Conservation (phyloP, 1,140 invertebrate genomes). For the Bursaphelenchus mucronatus region DNA sequence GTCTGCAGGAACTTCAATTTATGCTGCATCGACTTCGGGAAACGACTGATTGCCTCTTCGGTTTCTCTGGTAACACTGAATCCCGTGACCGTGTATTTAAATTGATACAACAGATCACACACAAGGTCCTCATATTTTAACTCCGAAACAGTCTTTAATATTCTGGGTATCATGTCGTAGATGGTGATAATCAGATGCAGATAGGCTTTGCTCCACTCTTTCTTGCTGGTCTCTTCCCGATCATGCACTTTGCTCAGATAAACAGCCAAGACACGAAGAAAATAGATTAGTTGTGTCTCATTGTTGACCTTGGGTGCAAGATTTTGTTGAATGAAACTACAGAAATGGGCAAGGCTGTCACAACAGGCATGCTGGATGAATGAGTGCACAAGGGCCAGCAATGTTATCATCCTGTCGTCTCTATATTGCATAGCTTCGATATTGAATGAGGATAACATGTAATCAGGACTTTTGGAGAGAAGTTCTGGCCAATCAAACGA, state of each 20-base stretch:
- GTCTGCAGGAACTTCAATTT: conserved; percentile 23
- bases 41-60: conserved; percentile 20
- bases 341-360: conserved; percentile 9
- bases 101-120: conserved; percentile 45
- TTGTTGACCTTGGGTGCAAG: conserved; percentile 40
- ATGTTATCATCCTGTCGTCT: conserved; percentile 40
- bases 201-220: conserved; percentile 26
- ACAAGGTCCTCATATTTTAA: conserved; percentile 42
- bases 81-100: conserved; percentile 41
- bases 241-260: conserved; percentile 40
- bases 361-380: conserved; percentile 25
- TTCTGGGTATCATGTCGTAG: conserved; percentile 34
- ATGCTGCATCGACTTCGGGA: conserved; percentile 18
- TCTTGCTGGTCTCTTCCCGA: conserved; percentile 38
- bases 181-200: conserved; percentile 35
- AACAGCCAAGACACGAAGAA: conserved; percentile 42
- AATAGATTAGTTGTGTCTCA: conserved; percentile 42
- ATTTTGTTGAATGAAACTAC: conserved; percentile 15
- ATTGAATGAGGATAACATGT: conserved; percentile 41
- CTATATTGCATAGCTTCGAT: conserved; percentile 39
- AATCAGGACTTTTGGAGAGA: conserved; percentile 10
- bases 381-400: conserved; percentile 41
- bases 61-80: conserved; percentile 37
- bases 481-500: conserved; percentile 43
- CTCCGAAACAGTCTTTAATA: conserved; percentile 34